A percentile compares a stretch with the other conserved stretches of the same genome.
Evolutionary conservation across 2,888 invertebrate genomes (phyloP).

Genomic region (Phyto melanocephala): DNA sequence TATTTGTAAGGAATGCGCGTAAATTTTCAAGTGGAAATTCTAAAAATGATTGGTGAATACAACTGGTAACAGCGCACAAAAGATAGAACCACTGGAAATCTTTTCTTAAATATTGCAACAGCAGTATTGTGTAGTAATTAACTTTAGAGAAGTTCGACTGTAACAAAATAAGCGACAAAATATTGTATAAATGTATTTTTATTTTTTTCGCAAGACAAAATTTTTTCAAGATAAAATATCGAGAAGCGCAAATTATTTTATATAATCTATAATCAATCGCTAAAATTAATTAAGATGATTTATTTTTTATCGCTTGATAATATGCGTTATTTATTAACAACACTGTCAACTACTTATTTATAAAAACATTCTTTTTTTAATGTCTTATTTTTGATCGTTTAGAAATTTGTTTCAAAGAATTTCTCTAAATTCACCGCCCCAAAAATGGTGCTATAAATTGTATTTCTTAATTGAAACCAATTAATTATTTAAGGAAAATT

Average conservation of each 20-base stretch:
- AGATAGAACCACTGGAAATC: no score
- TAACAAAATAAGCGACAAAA: background rate
- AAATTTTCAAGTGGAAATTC: no score
- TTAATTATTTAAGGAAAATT: conserved; percentile 59
- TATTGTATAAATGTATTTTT: background rate
- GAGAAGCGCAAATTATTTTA: background rate
- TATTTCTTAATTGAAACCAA: conserved; percentile 53
- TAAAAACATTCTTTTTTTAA: background rate
- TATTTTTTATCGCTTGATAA: background rate
- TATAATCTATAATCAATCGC: background rate
- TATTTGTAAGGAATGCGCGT: no score
- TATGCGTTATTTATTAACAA: conserved; percentile 10
- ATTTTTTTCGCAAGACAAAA: background rate
- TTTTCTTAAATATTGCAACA: no score
- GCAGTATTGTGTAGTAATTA: no score
- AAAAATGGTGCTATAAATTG: conserved; percentile 48
- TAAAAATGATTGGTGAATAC: no score
- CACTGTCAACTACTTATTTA: background rate
- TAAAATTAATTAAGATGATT: background rate
- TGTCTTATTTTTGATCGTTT: conserved; percentile 38
- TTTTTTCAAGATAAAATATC: background rate
- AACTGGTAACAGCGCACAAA: no score
- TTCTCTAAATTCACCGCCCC: conserved; percentile 50
- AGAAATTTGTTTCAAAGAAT: conserved; percentile 51
- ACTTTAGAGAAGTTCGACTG: no score